Evolutionary conservation across 2,888 invertebrate genomes (phyloP), one percentile per base, ranked within the genome.

Genomic region (Callimorpha dominula): DNA sequence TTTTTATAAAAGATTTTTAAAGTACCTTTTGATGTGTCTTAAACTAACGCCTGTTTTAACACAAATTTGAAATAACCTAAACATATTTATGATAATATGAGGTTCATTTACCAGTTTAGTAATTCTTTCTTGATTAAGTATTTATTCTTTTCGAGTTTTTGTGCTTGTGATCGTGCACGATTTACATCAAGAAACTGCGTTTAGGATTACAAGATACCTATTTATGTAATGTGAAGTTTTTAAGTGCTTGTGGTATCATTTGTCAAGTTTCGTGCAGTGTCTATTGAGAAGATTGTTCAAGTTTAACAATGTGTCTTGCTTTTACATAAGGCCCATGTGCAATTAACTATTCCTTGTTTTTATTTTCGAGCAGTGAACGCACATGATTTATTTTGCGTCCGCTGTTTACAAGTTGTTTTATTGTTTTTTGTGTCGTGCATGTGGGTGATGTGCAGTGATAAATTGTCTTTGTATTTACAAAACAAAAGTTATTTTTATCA

Each of bases 361-460:
- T 50, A 60, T 67, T 49, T 63, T 42, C 8, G 31, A 67, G 20
- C 60, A 57, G 68, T 60, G 60, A 31, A 60, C 60, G 57, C 46
- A 17, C 3, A 67, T 12, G n/a, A 40, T 54, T 67, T 54, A 7
- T 42, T 52, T 67, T 20, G 67, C 42, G 67, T 67, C 42, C 67
- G 31, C 60, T 54, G 46, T 43, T 69, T 52, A 74, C 60, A 62
- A 72, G 64, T 73, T 31, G 43, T 74, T 70, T 76, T 67, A 68
- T 77, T 72, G 57, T 73, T 71, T 81, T 77, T 76, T 72, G 80
- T 82, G 80, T 79, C 76, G 84, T 82, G 82, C 84, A 83, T 83
- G 82, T 83, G 79, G 82, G 82, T 82, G 82, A 79, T 81, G 77
- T 83, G 71, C 73, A 79, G 82, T 81, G 82, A 73, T 78, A 73